Conservation (phyloP, 2,888 invertebrate genomes). For the Epicampocera succincta region DNA sequence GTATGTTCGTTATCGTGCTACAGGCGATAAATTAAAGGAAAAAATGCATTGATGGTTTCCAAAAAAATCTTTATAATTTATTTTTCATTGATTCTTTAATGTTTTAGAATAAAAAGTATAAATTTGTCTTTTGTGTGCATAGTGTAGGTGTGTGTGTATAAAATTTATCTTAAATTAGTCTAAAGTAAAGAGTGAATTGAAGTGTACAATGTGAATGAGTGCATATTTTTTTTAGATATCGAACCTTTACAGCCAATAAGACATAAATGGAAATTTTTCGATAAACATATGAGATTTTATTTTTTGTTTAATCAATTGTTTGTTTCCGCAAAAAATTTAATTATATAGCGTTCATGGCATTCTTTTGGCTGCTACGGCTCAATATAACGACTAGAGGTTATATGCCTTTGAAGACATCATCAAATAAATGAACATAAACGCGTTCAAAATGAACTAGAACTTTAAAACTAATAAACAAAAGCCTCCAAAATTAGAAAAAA, state of each 20-base stretch:
- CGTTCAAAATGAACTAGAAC: constrained; percentile 27
- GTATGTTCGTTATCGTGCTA: too few species aligned
- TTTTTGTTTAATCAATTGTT: too few species aligned
- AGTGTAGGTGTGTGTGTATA: constrained; percentile 62
- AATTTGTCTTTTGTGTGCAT: constrained; percentile 70
- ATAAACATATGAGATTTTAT: too few species aligned
- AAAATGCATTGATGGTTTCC: neutral
- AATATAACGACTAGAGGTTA: constrained; percentile 18
- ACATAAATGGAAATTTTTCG: too few species aligned
- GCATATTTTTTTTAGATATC: constrained; percentile 13
- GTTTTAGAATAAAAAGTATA: constrained; percentile 56
- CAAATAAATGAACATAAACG: constrained; percentile 24
- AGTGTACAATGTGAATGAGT: constrained; percentile 53
- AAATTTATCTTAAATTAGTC: constrained; percentile 64
- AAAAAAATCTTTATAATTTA: constrained; percentile 40
- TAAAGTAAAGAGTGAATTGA: constrained; percentile 64
- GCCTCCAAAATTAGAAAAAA: constrained; percentile 56
- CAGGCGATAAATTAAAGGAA: too few species aligned
- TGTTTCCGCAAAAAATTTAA: too few species aligned
- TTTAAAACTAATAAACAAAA: constrained; percentile 54
- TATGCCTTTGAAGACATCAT: neutral
- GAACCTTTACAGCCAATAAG: too few species aligned
- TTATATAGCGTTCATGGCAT: too few species aligned
- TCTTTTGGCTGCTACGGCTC: too few species aligned
- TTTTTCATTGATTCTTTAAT: constrained; percentile 30